These are phyloP conservation scores for Entomyzon cyanotis DNA, from an alignment of 2,113 vertebrate species.

Conservation along the genomic window DNA sequence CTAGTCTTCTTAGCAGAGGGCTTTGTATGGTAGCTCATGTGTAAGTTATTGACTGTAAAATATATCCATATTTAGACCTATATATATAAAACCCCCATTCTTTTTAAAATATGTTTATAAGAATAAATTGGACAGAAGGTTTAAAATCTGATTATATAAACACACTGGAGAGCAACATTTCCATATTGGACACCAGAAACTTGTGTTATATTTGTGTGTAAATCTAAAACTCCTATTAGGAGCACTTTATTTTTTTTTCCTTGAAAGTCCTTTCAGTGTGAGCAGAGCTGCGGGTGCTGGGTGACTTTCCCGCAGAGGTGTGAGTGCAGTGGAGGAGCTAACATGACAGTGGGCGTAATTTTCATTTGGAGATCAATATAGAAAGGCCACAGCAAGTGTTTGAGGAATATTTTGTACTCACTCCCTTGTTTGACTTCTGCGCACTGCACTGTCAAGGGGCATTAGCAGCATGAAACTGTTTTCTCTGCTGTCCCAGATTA, in stretches of 20 bases:
- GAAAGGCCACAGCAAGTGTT: background rate
- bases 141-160: background rate
- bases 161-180: background rate
- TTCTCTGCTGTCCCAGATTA: background rate
- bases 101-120: background rate
- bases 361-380: conserved; percentile 14
- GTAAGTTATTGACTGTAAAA: conserved; percentile 22
- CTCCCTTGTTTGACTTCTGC: conserved; percentile 17
- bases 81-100: background rate
- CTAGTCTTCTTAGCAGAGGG: conserved; percentile 20
- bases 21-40: background rate
- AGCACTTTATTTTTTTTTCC: background rate
- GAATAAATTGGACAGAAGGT: background rate
- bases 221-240: background rate
- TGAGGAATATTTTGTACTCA: background rate
- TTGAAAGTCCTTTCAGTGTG: background rate
- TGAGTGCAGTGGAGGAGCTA: background rate
- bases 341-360: background rate
- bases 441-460: background rate
- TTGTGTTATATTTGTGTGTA: background rate
- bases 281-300: background rate
- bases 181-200: background rate
- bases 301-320: background rate
- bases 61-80: conserved; percentile 13
- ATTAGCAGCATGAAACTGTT: background rate